Evolutionary conservation across 2,113 vertebrate genomes (phyloP).

Genomic region (Hirundichthys speculiger): DNA sequence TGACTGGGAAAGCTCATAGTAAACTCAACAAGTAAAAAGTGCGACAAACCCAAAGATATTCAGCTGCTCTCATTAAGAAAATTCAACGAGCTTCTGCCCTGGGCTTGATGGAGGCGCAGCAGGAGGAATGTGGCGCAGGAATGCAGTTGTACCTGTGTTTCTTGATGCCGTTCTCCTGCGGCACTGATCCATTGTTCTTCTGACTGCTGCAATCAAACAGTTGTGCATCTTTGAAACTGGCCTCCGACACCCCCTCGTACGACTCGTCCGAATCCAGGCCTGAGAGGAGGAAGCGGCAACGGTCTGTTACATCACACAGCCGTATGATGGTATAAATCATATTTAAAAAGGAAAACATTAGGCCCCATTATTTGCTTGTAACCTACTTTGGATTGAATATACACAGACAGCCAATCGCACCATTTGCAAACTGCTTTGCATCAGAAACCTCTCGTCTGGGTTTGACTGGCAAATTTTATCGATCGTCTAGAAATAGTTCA

Average conservation of each 20-base stretch:
- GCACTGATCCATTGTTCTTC: constrained; percentile 82
- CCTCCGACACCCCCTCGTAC: constrained; percentile 89
- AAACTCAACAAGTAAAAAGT: too few relatives aligned
- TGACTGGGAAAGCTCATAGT: too few relatives aligned
- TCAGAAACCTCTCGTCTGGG: background rate
- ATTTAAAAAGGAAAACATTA: background rate
- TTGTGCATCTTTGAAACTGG: constrained; percentile 85
- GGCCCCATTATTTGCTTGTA: background rate
- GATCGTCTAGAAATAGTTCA: constrained; percentile 23
- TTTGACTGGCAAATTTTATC: constrained; percentile 39
- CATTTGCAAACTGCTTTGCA: constrained; percentile 30
- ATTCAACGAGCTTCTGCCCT: background rate
- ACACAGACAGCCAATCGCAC: background rate
- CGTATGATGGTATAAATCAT: background rate
- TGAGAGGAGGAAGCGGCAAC: constrained; percentile 50
- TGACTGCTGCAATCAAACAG: constrained; percentile 76
- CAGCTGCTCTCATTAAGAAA: background rate
- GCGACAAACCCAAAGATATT: too few relatives aligned
- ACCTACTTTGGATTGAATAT: background rate
- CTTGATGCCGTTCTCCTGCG: constrained; percentile 92
- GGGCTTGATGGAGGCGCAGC: background rate
- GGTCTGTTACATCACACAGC: background rate
- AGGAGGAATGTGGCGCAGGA: constrained; percentile 43
- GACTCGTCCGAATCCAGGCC: constrained; percentile 97
- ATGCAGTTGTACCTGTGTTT: constrained; percentile 87